Base-by-base conservation (phyloP, 2,888 invertebrate genomes). In the Rhagium mordax region DNA sequence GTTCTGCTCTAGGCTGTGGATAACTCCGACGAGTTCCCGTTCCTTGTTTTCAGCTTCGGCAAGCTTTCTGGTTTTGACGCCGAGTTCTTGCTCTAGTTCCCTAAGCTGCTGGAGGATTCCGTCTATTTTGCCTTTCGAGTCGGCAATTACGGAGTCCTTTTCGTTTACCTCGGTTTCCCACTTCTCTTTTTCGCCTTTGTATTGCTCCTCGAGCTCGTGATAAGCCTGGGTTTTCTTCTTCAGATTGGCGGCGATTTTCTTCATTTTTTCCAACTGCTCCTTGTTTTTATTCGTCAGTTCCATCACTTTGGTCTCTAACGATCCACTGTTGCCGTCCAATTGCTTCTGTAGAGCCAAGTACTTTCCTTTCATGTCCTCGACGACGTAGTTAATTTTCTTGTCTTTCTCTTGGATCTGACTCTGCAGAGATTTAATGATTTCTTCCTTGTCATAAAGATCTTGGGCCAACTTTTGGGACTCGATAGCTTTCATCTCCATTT, bases 231-330 rank as follows among this genome's bases (percentile, higher is more conserved):
- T 89, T 83, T 94, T 95, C 84, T 94, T 95, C 85, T 95, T 95
- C 8, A 95, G 89, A 82, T 91, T 94, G 0, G 93, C 90, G 0
- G 94, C 95, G 81, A 94, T 91, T 82, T 95, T 95, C 83, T 95
- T 95, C 83, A 95, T 89, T 86, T 94, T 95, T 70, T 95, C 94
- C 67, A 93, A 86, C 74, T 94, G 91, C 64, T 93, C 92, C 81
- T 92, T 93, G 77, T 92, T 91, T 83, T 93, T 94, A 6, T 84
- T 88, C 81, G 93, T 92, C 0, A 92, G 85, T 78, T 89, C 89
- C 74, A 80, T 76, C n/a, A 90, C 71, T 75, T 86, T 87, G 4
- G 87, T 85, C 21, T 88, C 85, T 0, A 88, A 66, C 5, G 84
- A 81, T 20, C 79, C 85, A 8, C 81, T 78, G 76, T 86, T 87